Base-by-base conservation (phyloP, 2,888 invertebrate genomes). In the Amphipyra tragopoginis region DNA sequence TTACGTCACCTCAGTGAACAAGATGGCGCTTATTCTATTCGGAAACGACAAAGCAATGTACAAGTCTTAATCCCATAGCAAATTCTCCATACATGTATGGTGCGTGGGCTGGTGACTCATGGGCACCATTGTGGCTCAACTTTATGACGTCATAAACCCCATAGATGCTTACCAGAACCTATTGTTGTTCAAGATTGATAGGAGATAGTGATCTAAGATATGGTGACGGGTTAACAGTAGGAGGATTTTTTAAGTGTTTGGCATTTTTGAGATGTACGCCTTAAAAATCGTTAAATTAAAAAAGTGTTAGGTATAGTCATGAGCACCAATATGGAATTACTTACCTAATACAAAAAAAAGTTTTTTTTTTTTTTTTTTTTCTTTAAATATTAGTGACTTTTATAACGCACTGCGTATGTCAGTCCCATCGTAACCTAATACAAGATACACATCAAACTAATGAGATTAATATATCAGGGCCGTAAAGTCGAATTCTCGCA, bases 121-220 rank as follows among this genome's bases (percentile, higher is more conserved):
- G 58, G 38, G n/a, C 3, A 39, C 66, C 43, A 61, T 70, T 70
- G 65, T 71, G 15, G 42, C 38, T 48, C 33, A 52, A 36, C 26
- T 62, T 58, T 76, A 77, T 76, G 74, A 59, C 54, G 72, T 74
- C 62, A 76, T 76, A 76, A 77, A 77, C 33, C 36, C 54, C 65
- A 52, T 49, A 36, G 56, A 52, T 42, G 33, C 34, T n/a, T 53
- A 34, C 34, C 33, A 40, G 15, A 47, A 43, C 15, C 60, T 60
- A 69, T 71, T 69, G 59, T 69, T 66, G 61, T 66, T 14, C 14
- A 8, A 42, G 45, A 72, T 60, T 52, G 51, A 71, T 75, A 61
- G n/a, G 10, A 72, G 72, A 72, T 76, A 48, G 34, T 29, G 21
- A 63, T 72, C 54, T 55, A 34, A 8, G 36, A 33, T 45, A 45